phyloP scores from a whole-genome alignment of 2,888 invertebrate genomes.

The Thyatira batis region DNA sequence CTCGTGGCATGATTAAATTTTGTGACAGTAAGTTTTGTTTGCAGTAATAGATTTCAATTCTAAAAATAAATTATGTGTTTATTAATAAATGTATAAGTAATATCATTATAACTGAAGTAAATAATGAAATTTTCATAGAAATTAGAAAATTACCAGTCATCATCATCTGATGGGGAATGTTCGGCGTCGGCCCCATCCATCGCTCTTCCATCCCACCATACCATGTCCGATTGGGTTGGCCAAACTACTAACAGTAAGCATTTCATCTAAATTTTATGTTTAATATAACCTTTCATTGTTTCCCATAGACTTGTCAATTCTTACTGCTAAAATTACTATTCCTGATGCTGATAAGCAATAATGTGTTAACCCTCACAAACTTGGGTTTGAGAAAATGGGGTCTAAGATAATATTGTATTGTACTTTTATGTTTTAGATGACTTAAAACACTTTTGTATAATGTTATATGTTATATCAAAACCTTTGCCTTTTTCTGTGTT shows the following conservation, averaged over 20 bases:
- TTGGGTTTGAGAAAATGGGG: no score
- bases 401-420: no score
- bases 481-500: no score
- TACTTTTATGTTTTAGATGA: no score
- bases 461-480: no score
- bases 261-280: constrained; percentile 24
- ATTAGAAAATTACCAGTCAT: constrained; percentile 75
- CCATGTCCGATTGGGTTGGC: constrained; percentile 92
- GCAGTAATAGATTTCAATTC: no score
- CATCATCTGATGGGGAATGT: constrained; percentile 85
- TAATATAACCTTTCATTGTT: constrained; percentile 4
- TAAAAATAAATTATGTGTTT: no score
- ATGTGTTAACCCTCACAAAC: no score
- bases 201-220: constrained; percentile 78
- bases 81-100: constrained; percentile 6
- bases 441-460: no score
- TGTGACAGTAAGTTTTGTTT: no score
- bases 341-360: no score
- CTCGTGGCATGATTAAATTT: background rate
- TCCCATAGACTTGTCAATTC: background rate
- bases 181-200: constrained; percentile 84
- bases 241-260: constrained; percentile 92
- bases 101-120: constrained; percentile 12
- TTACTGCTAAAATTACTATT: background rate
- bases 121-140: constrained; percentile 61